A percentile compares a stretch with the other conserved stretches of the same genome.
Conservation (phyloP, 2,113 vertebrate genomes). For the Eublepharis macularius region DNA sequence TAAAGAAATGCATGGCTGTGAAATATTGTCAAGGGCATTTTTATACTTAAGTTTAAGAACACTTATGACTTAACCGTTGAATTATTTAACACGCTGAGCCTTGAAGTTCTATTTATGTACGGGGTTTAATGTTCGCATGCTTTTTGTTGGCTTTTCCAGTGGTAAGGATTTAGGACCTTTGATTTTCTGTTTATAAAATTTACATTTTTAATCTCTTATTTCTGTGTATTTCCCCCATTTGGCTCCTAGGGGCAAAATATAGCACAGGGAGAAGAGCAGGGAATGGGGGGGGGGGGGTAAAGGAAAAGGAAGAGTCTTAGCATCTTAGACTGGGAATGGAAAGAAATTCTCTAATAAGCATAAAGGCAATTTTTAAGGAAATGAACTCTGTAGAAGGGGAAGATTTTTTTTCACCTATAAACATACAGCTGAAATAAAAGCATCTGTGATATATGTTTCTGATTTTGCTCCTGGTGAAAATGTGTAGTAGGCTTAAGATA, state of each 20-base stretch:
- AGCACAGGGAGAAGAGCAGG: conserved; percentile 32
- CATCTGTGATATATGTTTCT: conserved; percentile 26
- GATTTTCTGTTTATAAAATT: conserved; percentile 85
- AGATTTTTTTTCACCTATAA: conserved; percentile 54
- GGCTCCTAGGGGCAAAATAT: conserved; percentile 63
- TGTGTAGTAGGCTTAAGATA: rapidly evolving
- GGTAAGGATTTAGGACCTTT: conserved; percentile 82
- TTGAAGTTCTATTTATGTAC: conserved; percentile 86
- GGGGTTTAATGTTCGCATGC: conserved; percentile 82
- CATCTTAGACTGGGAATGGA: conserved; percentile 30
- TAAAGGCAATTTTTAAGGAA: conserved; percentile 55
- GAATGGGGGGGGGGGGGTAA: neutral
- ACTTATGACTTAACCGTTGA: conserved; percentile 84
- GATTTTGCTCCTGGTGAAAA: conserved; percentile 32
- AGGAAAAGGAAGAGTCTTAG: neutral
- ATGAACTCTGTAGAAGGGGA: conserved; percentile 34
- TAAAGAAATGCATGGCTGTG: conserved; percentile 82
- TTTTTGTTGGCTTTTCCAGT: conserved; percentile 80
- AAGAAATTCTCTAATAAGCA: conserved; percentile 51
- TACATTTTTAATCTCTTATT: conserved; percentile 84
- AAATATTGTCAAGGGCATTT: conserved; percentile 89
- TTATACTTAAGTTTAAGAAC: conserved; percentile 89
- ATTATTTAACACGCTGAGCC: conserved; percentile 85
- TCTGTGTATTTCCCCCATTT: conserved; percentile 69
- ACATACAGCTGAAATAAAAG: conserved; percentile 36